Percentiles rank a stretch among this genome's conserved stretches.
phyloP scores from a whole-genome alignment of 2,113 vertebrate genomes.

The Antechinus stuartii region DNA sequence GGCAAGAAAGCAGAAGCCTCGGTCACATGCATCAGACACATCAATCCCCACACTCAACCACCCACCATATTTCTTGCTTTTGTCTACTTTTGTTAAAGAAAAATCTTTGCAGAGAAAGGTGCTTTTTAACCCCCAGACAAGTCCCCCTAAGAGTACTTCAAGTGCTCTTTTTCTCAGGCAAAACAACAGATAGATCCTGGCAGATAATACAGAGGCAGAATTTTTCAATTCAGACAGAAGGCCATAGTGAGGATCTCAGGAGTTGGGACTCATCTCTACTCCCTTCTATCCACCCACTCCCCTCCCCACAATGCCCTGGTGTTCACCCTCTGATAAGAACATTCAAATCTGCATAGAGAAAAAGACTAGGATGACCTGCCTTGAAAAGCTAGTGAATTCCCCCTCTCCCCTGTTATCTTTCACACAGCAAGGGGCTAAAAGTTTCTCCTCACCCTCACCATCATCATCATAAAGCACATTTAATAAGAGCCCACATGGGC shows the following conservation, averaged over 20 bases:
- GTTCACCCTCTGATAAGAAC: conserved; percentile 25
- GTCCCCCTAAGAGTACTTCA: conserved; percentile 4
- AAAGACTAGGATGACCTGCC: conserved; percentile 38
- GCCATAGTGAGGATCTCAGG: background rate
- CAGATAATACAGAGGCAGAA: background rate
- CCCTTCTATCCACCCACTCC: conserved; percentile 33
- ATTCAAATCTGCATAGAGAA: conserved; percentile 34
- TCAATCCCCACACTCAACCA: background rate
- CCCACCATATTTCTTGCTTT: background rate
- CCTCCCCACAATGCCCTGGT: conserved; percentile 31
- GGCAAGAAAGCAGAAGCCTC: background rate
- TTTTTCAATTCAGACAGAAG: conserved; percentile 23
- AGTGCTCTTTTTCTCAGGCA: conserved; percentile 19
- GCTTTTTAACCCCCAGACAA: background rate
- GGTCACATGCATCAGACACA: background rate
- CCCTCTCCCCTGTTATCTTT: conserved; percentile 30
- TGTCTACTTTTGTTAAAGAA: background rate
- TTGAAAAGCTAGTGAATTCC: background rate
- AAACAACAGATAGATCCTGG: conserved; percentile 25
- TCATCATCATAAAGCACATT: conserved; percentile 39
- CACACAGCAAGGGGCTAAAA: conserved; percentile 34
- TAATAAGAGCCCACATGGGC: conserved; percentile 17
- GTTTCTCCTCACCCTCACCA: conserved; percentile 16
- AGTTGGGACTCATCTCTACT: conserved; percentile 38
- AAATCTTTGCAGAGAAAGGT: background rate